Conservation (phyloP, 1,140 invertebrate genomes). For the Musca vetustissima region DNA sequence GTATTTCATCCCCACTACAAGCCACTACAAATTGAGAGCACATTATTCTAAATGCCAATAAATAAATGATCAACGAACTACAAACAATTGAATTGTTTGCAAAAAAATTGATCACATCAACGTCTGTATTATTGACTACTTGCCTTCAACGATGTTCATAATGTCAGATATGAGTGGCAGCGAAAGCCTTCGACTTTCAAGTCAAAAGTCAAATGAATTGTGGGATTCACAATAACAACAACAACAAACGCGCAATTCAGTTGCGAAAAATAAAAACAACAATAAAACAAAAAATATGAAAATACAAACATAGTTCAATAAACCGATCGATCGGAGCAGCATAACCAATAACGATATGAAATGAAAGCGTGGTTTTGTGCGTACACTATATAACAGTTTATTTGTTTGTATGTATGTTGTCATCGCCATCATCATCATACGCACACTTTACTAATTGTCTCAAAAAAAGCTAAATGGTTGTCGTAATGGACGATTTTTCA, state of each 20-base stretch:
- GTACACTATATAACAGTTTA: too few relatives aligned
- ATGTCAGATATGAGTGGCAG: neutral
- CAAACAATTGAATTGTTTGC: neutral
- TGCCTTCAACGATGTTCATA: neutral
- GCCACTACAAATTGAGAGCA: too few relatives aligned
- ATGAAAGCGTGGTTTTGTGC: neutral
- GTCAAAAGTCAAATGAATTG: conserved; percentile 17
- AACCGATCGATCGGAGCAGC: too few relatives aligned
- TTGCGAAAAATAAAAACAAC: neutral
- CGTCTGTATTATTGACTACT: neutral
- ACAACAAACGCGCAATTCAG: neutral
- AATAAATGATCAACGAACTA: too few relatives aligned
- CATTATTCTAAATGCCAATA: too few relatives aligned
- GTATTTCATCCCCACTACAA: too few relatives aligned
- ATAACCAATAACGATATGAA: neutral
- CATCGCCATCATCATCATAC: conserved; percentile 7
- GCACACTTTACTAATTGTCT: conserved; percentile 11
- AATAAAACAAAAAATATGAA: too few relatives aligned
- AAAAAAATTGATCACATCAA: neutral
- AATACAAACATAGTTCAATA: too few relatives aligned
- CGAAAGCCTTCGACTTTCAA: neutral
- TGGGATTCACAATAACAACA: neutral
- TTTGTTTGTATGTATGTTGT: neutral
- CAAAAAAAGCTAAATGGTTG: neutral
- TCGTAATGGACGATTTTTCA: neutral